Evolutionary conservation across 2,113 vertebrate species (phyloP), one percentile per base, ranked within the genome.

Genomic region (Paratilapia polleni): DNA sequence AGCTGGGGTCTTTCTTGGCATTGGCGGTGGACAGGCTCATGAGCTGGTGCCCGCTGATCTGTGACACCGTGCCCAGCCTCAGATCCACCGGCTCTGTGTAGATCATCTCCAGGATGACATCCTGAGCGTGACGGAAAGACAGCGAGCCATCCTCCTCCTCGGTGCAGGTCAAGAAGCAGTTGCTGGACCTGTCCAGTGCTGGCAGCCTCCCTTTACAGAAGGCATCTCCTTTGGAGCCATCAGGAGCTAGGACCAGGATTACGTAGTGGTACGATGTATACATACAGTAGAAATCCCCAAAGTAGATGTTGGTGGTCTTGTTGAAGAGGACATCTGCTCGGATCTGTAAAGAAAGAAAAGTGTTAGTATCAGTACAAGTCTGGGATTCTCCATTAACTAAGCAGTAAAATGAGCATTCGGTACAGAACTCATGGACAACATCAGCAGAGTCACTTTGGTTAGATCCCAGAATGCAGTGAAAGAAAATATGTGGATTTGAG

Each of bases 221-320:
- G 79, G 96, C 93, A 2, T 99, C 98, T 64, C 98, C 98, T 1
- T 94, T 94, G 1, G 98, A 98, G 6, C 97, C 97, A 1, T 93
- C 94, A 0, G 98, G 98, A 15, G 98, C 97, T 5, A 99, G 91
- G 20, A 99, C 98, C 14, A 99, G 96, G 81, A 99, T 97, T 85
- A 98, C 97, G 2, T 98, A 99, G 96, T 99, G 98, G 93, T 99
- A 99, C 60, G 98, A 97, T 2, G 98, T 99, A 95, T 99, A 99
- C 98, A 99, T 99, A 95, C 98, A 99, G 96, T 99, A 99, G 94
- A 99, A 99, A 94, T 99, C 98, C 88, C 97, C 98, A 88, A 99
- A 99, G 94, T 99, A 99, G 83, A 99, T 94, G 87, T 98, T 97
- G 92, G 97, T 98, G n/a, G 97, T 96, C 73, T 96, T 96, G 93